Base-by-base conservation (phyloP, 2,888 invertebrate genomes). In the Carterocephalus palaemon region DNA sequence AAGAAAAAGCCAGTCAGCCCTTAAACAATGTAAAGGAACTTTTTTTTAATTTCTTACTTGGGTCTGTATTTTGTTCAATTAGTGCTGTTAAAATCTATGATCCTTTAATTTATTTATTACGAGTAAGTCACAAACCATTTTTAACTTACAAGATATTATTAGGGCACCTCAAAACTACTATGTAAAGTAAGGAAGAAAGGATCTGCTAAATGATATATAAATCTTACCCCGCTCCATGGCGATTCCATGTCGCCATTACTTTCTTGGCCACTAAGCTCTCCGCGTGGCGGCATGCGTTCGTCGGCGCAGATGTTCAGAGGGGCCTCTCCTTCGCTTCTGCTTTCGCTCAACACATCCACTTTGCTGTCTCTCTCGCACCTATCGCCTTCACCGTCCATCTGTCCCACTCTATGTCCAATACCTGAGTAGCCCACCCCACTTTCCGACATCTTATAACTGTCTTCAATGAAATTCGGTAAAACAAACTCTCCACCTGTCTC, bases 211-310 rank as follows among this genome's bases (percentile, higher is more conserved):
- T n/a, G 39, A 7, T 17, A 19, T 13, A 50, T 53, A 49, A 12
- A 42, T 36, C 86, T 86, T 76, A 94, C 91, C 85, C 92, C 90
- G 74, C 90, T 92, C 90, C 94, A 93, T 1, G 92, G 90, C 8
- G 90, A 90, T 57, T 94, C 94, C 67, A 92, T 92, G 57, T 92
- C 92, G 6, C 94, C 94, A 64, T 94, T 92, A 76, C 94, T 94
- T 69, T 95, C 95, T 70, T 95, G 95, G 8, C 94, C 95, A 7
- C 94, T 95, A 26, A 95, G 88, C 76, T 95, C 95, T 1, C 95
- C 95, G 51, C 94, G 90, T 0, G 95, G 92, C 22, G 95, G 95
- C 94, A 95, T 95, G 54, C 92, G 91, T 73, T 95, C 95, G 64
- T 95, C 95, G 0, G 95, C 92, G 57, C 93, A 90, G 61, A 95